Conservation (phyloP, 1,140 invertebrate species). For the Notospermus geniculatus region DNA sequence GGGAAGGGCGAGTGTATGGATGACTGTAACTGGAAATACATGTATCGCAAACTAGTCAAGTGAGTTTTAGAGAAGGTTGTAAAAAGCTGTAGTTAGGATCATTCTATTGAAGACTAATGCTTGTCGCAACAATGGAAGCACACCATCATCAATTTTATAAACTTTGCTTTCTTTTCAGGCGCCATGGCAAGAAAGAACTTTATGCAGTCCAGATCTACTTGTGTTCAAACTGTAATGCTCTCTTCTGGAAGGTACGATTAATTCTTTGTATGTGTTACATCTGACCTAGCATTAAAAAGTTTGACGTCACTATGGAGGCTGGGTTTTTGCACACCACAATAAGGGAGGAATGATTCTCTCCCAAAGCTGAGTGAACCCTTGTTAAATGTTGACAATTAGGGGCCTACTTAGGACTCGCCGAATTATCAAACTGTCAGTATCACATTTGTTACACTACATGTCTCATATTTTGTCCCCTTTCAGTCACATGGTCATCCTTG, state of each 20-base stretch:
- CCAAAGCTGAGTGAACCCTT: no score
- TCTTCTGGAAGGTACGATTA: slow-evolving; percentile 81
- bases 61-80: slow-evolving; percentile 21
- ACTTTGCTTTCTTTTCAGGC: slow-evolving; percentile 59
- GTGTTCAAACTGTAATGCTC: slow-evolving; percentile 90
- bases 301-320: no score
- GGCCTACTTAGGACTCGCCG: no score
- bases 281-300: background rate
- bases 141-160: background rate
- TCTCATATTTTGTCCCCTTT: slow-evolving; percentile 11
- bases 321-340: no score
- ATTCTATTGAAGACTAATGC: background rate
- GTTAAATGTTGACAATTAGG: no score
- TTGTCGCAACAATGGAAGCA: background rate
- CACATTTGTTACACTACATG: no score
- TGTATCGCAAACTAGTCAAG: slow-evolving; percentile 45
- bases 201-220: slow-evolving; percentile 93
- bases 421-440: no score
- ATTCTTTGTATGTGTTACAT: background rate
- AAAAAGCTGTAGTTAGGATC: background rate
- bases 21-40: slow-evolving; percentile 36
- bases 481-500: slow-evolving; percentile 82
- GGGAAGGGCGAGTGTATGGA: slow-evolving; percentile 25
- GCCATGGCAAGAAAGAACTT: slow-evolving; percentile 86
- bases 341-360: no score